A percentile compares a stretch with the other conserved stretches of the same genome.
Evolutionary conservation across 2,888 invertebrate genomes (phyloP).

Genomic region (Pollenia angustigena): DNA sequence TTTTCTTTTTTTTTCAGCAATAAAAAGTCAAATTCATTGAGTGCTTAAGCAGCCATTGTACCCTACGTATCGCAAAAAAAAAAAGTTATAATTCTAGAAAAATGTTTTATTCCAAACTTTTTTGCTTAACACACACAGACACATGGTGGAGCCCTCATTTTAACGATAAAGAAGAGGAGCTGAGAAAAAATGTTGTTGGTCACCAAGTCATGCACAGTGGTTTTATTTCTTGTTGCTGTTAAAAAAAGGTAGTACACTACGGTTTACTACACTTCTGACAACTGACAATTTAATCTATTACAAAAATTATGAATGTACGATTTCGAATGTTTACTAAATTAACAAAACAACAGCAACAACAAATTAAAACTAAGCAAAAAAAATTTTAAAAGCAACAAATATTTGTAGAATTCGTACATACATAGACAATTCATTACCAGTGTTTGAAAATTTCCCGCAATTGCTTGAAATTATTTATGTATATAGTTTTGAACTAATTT

Average conservation of each 20-base stretch:
- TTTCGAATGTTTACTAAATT: constrained; percentile 61
- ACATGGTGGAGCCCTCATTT: constrained; percentile 59
- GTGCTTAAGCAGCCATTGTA: constrained; percentile 53
- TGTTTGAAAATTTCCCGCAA: too few species aligned
- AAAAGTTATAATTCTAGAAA: constrained; percentile 26
- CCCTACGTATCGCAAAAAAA: constrained; percentile 61
- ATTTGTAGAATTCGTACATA: not conserved
- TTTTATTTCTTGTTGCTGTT: constrained; percentile 61
- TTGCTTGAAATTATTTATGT: too few species aligned
- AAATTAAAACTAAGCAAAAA: not conserved
- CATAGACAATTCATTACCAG: too few species aligned
- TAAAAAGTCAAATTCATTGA: constrained; percentile 28
- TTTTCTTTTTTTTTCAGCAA: constrained; percentile 35
- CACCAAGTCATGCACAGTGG: constrained; percentile 67
- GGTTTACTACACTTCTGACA: constrained; percentile 64
- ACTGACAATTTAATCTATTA: constrained; percentile 69
- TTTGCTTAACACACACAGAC: constrained; percentile 45
- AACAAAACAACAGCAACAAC: constrained; percentile 34
- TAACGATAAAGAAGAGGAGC: constrained; percentile 48
- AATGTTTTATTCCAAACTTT: constrained; percentile 35
- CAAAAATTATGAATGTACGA: constrained; percentile 61
- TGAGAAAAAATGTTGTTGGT: constrained; percentile 43
- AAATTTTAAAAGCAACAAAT: not conserved
- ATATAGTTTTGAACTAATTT: too few species aligned
- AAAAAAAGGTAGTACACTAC: constrained; percentile 67